phyloP scores from a whole-genome alignment of 2,113 vertebrate genomes.

The Oncorhynchus keta region DNA sequence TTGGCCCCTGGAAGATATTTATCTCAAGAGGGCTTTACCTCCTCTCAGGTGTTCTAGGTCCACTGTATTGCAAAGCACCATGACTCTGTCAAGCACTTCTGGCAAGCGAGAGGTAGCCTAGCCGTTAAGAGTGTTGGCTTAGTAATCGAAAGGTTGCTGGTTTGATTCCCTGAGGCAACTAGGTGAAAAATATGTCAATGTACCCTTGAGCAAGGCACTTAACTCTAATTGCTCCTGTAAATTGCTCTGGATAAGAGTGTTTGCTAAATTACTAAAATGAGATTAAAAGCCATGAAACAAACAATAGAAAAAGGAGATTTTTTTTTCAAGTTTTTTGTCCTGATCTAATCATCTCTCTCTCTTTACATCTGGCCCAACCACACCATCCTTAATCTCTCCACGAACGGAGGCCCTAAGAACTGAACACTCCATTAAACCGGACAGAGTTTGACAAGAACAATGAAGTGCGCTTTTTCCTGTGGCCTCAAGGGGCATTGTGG shows the following conservation, averaged over 20 bases:
- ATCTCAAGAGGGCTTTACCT: no score
- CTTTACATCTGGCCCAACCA: slow-evolving; percentile 7
- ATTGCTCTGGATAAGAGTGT: no score
- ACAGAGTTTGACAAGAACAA: slow-evolving; percentile 77
- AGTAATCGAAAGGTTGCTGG: no score
- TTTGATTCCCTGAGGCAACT: background rate
- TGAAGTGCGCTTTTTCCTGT: slow-evolving; percentile 71
- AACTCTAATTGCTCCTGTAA: no score
- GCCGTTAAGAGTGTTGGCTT: no score
- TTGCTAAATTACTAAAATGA: no score
- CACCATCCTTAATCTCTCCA: slow-evolving; percentile 53
- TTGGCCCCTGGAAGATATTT: no score
- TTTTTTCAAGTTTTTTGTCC: slow-evolving; percentile 6
- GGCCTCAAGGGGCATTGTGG: slow-evolving; percentile 62
- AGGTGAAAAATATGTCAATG: background rate
- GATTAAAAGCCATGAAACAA: background rate
- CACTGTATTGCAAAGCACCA: no score
- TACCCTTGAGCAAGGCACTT: no score
- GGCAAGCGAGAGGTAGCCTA: no score
- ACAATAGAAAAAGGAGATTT: background rate
- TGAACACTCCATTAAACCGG: slow-evolving; percentile 63
- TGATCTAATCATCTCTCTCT: slow-evolving; percentile 16
- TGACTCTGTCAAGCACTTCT: no score
- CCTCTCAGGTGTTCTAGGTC: no score
- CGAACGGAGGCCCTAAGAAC: slow-evolving; percentile 46